Evolutionary conservation across 2,888 invertebrate genomes (phyloP).

Genomic region (Sphaeridia pumilis): DNA sequence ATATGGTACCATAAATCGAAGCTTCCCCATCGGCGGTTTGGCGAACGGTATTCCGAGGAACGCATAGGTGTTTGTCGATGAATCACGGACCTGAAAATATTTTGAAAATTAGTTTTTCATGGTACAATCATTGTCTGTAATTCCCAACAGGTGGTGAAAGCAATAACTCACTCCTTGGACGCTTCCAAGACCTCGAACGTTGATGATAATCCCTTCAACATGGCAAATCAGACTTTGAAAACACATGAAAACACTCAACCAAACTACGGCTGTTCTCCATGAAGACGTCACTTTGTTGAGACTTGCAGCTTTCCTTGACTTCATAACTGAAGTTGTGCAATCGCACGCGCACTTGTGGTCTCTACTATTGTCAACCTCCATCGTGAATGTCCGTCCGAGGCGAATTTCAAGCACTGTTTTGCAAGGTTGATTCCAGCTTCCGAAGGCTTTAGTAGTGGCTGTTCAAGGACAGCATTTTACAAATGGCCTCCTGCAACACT

Average conservation of each 20-base stretch:
- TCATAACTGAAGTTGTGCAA: too few species aligned
- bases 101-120: constrained; percentile 2
- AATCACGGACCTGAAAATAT: constrained; percentile 23
- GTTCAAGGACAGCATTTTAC: too few species aligned
- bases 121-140: background rate
- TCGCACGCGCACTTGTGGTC: too few species aligned
- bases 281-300: too few species aligned
- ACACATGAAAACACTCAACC: constrained; percentile 13
- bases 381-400: too few species aligned
- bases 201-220: constrained; percentile 23
- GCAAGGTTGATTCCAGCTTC: too few species aligned
- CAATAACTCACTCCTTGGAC: constrained; percentile 32
- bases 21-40: constrained; percentile 27
- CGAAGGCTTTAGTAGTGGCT: too few species aligned
- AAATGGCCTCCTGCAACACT: too few species aligned
- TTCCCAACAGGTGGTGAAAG: background rate
- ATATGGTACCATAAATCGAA: constrained; percentile 29
- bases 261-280: too few species aligned
- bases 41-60: constrained; percentile 34
- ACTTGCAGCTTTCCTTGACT: too few species aligned
- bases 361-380: too few species aligned
- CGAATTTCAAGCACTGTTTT: too few species aligned
- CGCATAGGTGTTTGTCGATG: constrained; percentile 26
- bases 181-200: constrained; percentile 31
- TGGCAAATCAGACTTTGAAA: constrained; percentile 20